Conservation (phyloP, 2,888 invertebrate species). For the Phortica okadai region DNA sequence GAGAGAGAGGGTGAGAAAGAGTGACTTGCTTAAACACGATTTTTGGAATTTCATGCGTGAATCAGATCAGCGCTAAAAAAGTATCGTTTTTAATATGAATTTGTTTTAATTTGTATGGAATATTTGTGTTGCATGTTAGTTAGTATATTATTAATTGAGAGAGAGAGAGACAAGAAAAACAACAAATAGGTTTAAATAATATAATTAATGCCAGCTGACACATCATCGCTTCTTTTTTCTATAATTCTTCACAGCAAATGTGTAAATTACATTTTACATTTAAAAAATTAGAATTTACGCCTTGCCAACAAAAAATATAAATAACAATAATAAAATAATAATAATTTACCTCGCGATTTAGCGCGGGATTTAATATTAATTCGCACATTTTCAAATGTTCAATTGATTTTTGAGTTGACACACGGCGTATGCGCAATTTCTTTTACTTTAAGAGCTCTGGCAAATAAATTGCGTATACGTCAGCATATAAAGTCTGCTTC, state of each 20-base stretch:
- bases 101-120: no score
- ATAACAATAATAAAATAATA: slow-evolving; percentile 31
- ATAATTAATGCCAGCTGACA: no score
- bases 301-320: background rate
- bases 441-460: background rate
- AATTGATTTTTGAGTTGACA: background rate
- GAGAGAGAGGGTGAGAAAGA: background rate
- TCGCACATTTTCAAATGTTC: slow-evolving; percentile 63
- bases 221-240: no score
- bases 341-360: slow-evolving; percentile 66
- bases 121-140: no score
- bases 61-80: no score
- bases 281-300: background rate
- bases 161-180: no score
- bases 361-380: slow-evolving; percentile 67
- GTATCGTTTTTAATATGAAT: no score
- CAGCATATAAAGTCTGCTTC: background rate
- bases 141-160: no score
- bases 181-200: no score
- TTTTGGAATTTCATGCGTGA: background rate
- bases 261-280: background rate
- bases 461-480: no score
- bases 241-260: background rate
- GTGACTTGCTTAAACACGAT: background rate
- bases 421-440: background rate